Base-by-base conservation (phyloP, 2,113 vertebrate genomes). In the Caracal caracal region DNA sequence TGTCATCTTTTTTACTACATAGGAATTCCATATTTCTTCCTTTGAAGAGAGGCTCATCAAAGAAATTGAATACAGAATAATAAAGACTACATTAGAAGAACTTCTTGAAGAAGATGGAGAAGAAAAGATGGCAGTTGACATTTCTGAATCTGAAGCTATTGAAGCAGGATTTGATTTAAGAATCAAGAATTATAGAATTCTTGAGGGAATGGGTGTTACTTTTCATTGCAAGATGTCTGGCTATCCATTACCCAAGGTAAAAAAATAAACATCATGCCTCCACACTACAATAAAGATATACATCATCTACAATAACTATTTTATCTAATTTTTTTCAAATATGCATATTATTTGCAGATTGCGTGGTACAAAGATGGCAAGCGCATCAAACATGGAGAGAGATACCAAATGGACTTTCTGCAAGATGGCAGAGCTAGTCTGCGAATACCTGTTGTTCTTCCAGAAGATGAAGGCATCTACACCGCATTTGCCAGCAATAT, bases 291-390 rank as follows among this genome's bases (percentile, higher is more conserved):
- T 28, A 82, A 87, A 97, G 63, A 78, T 33, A 33, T 12, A 85
- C 28, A n/a, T 16, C 49, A 19, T 16, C 75, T 93, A n/a, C 2
- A 56, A 10, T 11, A 95, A 33, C 7, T 68, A 20, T 66, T 92
- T 80, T 53, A 37, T 56, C 22, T 65, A 37, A 79, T 80, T 86
- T 65, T 81, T 82, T 88, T 97, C 30, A 90, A 30, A 4, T 43
- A 3, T 92, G 15, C 10, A 0, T 97, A 80, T 95, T 94, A 65
- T 96, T 66, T 90, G 22, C 90, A 99, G 99, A 99, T 99, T 98
- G 99, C 98, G 1, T 99, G 99, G 99, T 99, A 99, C 98, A 99
- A 99, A 99, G 99, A 99, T 51, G 99, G 99, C 66, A 99, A 99
- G 96, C 99, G 99, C 51, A 99, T 99, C 97, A 99, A 96, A 51